A percentile compares a stretch with the other conserved stretches of the same genome.
These are phyloP conservation scores for Eupelmus urozonus DNA, from an alignment of 2,888 invertebrate species.

Conservation along the genomic window DNA sequence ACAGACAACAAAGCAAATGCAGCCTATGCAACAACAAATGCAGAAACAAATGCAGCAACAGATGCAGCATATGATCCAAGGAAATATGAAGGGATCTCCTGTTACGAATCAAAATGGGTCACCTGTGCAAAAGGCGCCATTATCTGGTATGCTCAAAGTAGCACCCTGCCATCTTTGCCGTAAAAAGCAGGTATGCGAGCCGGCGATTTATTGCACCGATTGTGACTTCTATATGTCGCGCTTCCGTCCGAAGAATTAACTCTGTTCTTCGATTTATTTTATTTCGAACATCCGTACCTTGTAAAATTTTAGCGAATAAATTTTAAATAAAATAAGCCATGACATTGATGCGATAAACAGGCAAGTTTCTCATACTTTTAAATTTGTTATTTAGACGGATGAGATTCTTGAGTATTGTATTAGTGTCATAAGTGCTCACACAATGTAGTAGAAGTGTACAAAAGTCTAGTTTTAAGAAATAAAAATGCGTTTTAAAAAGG, in stretches of 20 bases:
- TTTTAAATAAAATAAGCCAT: background rate
- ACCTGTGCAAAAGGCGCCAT: conserved; percentile 84
- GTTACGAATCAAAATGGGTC: conserved; percentile 83
- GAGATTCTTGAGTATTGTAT: conserved; percentile 23
- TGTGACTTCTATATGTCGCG: conserved; percentile 95
- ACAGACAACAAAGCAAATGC: conserved; percentile 80
- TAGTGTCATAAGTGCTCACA: conserved; percentile 15
- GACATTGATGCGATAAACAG: conserved; percentile 21
- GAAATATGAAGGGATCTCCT: conserved; percentile 82
- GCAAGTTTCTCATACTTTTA: conserved; percentile 2
- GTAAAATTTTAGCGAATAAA: conserved; percentile 35
- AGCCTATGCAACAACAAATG: conserved; percentile 86
- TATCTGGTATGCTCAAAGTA: conserved; percentile 77
- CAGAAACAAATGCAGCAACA: conserved; percentile 82
- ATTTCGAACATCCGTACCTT: conserved; percentile 46
- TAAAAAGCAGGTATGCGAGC: conserved; percentile 88
- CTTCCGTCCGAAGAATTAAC: conserved; percentile 83
- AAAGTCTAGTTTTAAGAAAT: conserved; percentile 24
- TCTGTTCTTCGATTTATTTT: conserved; percentile 32
- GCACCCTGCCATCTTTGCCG: conserved; percentile 91
- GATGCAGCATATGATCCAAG: conserved; percentile 79
- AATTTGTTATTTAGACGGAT: background rate
- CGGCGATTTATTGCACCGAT: conserved; percentile 91
- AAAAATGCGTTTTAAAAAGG: conserved; percentile 12
- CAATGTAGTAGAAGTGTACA: conserved; percentile 41